phyloP scores from a whole-genome alignment of 2,888 invertebrate genomes.

The Erynnis tages region DNA sequence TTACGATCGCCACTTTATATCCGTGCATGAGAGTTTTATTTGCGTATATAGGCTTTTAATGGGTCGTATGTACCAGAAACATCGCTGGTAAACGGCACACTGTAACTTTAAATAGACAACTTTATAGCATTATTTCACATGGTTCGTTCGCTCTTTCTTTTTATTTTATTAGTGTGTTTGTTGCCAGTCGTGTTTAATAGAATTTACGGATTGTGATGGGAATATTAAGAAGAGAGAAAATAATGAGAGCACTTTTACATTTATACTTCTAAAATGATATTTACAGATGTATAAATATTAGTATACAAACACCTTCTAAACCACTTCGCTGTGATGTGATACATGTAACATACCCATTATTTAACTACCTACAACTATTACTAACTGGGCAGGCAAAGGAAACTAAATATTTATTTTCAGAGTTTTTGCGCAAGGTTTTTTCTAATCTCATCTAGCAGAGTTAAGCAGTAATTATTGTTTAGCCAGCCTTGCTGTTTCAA shows the following conservation, averaged over 20 bases:
- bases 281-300: no score
- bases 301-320: no score
- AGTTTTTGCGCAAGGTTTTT: not conserved
- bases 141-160: conserved; percentile 31
- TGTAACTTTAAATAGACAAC: conserved; percentile 37
- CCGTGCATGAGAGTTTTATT: conserved; percentile 67
- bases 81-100: conserved; percentile 47
- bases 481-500: conserved; percentile 14
- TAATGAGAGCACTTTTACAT: no score
- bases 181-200: not conserved
- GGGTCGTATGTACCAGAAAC: conserved; percentile 59
- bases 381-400: no score
- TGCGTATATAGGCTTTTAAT: conserved; percentile 70
- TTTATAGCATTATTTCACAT: conserved; percentile 37
- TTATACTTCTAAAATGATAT: no score
- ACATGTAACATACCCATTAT: no score
- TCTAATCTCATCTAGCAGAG: conserved; percentile 4
- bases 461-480: conserved; percentile 23
- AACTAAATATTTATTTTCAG: no score
- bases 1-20: conserved; percentile 65
- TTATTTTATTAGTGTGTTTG: not conserved
- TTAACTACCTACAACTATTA: no score
- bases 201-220: no score
- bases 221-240: no score
- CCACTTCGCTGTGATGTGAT: no score